phyloP scores from a whole-genome alignment of 2,888 invertebrate species.

The Coecobrya sp. region DNA sequence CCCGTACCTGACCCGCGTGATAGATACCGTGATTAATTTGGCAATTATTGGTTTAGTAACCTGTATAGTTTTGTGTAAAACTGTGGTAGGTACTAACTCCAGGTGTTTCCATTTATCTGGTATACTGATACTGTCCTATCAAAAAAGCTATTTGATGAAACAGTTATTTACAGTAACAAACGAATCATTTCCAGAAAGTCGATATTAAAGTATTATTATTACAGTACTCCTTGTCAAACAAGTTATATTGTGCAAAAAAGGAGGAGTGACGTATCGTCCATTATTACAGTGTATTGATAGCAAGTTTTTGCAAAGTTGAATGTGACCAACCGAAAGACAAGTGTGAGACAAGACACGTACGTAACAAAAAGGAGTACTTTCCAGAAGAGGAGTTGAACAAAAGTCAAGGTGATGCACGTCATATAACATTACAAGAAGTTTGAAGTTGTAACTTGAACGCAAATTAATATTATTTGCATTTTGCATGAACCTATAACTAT shows the following conservation, averaged over 20 bases:
- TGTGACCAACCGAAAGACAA: neutral
- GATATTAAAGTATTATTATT: neutral
- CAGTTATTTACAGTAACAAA: too few relatives aligned
- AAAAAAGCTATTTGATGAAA: neutral
- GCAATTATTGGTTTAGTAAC: neutral
- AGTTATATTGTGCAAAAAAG: slow-evolving; percentile 9
- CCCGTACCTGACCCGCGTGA: neutral
- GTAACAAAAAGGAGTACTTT: slow-evolving; percentile 12
- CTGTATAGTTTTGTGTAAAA: neutral
- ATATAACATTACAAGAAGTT: neutral
- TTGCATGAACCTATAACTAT: neutral
- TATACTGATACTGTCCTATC: neutral
- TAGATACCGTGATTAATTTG: neutral
- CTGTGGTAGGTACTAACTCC: neutral
- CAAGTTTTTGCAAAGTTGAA: neutral
- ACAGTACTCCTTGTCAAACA: neutral
- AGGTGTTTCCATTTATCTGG: neutral
- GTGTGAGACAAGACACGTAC: neutral
- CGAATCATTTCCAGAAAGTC: neutral
- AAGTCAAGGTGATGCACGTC: slow-evolving; percentile 50
- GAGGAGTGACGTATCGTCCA: neutral
- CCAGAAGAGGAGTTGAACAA: slow-evolving; percentile 44
- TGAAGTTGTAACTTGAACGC: slow-evolving; percentile 8
- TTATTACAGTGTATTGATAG: neutral
- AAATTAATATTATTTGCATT: neutral